Evolutionary conservation across 2,888 invertebrate species (phyloP).

Genomic region (Serrognathus titanus): DNA sequence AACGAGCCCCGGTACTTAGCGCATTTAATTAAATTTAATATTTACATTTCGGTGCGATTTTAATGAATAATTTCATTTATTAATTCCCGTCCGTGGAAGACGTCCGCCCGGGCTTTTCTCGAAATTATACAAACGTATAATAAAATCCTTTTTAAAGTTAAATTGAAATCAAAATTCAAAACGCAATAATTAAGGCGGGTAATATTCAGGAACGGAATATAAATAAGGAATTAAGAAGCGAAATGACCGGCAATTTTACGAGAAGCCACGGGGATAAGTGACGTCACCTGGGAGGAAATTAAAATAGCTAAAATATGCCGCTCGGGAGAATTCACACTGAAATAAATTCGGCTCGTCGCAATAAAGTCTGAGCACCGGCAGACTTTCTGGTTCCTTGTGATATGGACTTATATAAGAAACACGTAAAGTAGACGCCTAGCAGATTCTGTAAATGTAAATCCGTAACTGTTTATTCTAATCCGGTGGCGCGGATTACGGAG

Average conservation of each 20-base stretch:
- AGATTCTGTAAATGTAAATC: constrained; percentile 14
- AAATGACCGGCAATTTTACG: constrained; percentile 35
- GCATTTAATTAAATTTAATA: constrained; percentile 12
- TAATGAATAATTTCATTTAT: constrained; percentile 9
- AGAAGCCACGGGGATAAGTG: constrained; percentile 31
- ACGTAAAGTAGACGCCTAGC: not conserved
- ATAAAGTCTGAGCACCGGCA: not conserved
- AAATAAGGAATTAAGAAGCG: constrained; percentile 28
- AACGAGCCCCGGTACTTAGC: not conserved
- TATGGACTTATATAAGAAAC: not conserved
- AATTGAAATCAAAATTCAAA: constrained; percentile 43
- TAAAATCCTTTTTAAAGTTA: constrained; percentile 36
- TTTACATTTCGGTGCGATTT: not conserved
- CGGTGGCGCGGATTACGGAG: constrained; percentile 14
- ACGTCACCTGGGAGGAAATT: constrained; percentile 31
- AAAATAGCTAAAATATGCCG: constrained; percentile 26
- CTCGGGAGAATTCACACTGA: not conserved
- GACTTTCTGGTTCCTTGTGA: not conserved
- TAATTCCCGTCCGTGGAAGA: constrained; percentile 8
- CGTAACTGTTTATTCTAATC: constrained; percentile 19
- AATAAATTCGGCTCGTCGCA: not conserved
- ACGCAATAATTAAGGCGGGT: constrained; percentile 38
- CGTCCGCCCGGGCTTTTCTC: not conserved
- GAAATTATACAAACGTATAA: constrained; percentile 27
- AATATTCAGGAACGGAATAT: constrained; percentile 29